Base-by-base conservation (phyloP, 2,113 vertebrate species). In the Peromyscus polionotus region DNA sequence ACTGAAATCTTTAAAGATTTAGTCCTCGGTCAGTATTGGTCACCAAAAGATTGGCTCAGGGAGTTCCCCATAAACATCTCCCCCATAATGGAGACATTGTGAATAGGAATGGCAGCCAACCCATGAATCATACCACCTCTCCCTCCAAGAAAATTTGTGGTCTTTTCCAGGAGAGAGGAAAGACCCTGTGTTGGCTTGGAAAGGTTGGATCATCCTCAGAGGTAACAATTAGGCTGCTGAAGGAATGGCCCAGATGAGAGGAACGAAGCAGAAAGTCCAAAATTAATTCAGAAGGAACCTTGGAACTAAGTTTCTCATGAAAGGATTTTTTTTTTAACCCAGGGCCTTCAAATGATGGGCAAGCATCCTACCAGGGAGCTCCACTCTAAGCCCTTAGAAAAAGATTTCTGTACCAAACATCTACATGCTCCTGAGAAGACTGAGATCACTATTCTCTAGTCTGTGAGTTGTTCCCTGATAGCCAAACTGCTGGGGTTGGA, bases 321-420 rank as follows among this genome's bases (percentile, higher is more conserved):
- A 77, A 88, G 28, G 36, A 59, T 5, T 72, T n/a, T 72, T 57
- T 87, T 88, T 57, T 57, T 1, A 59, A 73, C 4, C n/a, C 87
- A 89, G 8, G 51, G 14, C 24, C 24, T 89, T 89, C 48, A 73
- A n/a, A 73, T 59, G 13, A 26, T 59, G n/a, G 48, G 36, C 9
- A n/a, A 73, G 24, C 36, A 36, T 63, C 51, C 7, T n/a, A n/a
- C 22, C 75, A 79, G 7, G 36, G 1, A 48, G 39, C 2, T 24
- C 65, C 20, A 79, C 45, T 7, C 72, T 54, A 20, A 63, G 39
- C 10, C 59, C 31, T 87, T 45, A 79, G 51, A 61, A 81, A 72
- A 87, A 36, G 33, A 83, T 93, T 85, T 97, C 59, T 86, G 61
- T 94, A 84, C 51, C 88, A 57, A 89, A 45, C 87, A 42, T 51